Evolutionary conservation across 2,888 invertebrate species (phyloP).

Genomic region (Agrochola lychnidis): DNA sequence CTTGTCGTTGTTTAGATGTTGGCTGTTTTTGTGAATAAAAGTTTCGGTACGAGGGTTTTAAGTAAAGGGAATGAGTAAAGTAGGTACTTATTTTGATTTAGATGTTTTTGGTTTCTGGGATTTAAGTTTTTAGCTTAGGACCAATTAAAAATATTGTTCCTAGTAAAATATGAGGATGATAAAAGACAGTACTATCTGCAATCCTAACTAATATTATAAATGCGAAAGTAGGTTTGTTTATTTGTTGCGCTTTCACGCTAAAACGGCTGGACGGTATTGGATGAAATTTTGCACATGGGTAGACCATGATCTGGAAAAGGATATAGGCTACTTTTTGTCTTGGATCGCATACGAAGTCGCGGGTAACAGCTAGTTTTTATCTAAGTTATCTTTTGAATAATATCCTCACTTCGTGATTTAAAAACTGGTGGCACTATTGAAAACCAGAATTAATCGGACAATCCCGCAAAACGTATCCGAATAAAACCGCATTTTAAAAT

Average conservation of each 20-base stretch:
- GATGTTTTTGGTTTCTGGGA: not conserved
- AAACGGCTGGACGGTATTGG: too few species aligned
- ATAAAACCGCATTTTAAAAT: not conserved
- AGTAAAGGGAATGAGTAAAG: not conserved
- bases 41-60: conserved; percentile 1
- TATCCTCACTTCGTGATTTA: not conserved
- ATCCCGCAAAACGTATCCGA: not conserved
- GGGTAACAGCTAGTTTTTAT: not conserved
- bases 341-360: too few species aligned
- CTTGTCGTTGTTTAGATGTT: conserved; percentile 24
- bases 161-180: not conserved
- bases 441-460: not conserved
- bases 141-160: not conserved
- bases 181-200: not conserved
- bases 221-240: too few species aligned
- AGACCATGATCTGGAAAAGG: too few species aligned
- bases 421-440: not conserved
- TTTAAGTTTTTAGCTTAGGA: not conserved
- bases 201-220: too few species aligned
- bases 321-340: too few species aligned
- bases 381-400: not conserved
- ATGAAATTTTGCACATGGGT: too few species aligned
- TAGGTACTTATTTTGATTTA: not conserved
- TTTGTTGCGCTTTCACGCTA: too few species aligned
- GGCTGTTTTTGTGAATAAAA: conserved; percentile 11